These are phyloP conservation scores for Telmatochromis sp. DNA, from an alignment of 2,113 vertebrate species.

Conservation along the genomic window DNA sequence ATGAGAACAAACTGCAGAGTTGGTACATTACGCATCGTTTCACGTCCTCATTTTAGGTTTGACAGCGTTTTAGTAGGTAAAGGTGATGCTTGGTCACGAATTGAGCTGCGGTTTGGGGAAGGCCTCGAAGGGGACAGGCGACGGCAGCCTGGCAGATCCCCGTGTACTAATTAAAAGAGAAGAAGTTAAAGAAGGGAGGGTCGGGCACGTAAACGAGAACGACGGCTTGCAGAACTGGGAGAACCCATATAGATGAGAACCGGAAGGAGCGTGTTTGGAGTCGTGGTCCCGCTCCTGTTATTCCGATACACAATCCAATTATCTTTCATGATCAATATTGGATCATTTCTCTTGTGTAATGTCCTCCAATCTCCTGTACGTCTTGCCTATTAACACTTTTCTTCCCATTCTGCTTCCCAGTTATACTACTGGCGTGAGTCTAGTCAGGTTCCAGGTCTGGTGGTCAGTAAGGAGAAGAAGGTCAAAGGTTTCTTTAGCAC, in stretches of 20 bases:
- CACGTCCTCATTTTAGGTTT: not conserved
- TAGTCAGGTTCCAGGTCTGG: conserved; percentile 84
- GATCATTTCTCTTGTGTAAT: not conserved
- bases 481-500: conserved; percentile 78
- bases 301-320: not conserved
- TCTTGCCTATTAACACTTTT: conserved; percentile 1
- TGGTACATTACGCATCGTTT: not conserved
- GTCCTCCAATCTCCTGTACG: not conserved
- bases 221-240: not conserved
- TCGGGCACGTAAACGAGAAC: not conserved
- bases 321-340: not conserved
- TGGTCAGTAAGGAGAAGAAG: conserved; percentile 83
- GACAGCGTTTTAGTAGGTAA: not conserved
- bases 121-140: not conserved
- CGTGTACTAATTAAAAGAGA: not conserved
- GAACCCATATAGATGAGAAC: not conserved
- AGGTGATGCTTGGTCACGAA: rapidly evolving
- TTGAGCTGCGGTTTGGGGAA: not conserved
- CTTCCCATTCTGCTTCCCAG: conserved; percentile 65
- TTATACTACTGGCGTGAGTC: conserved; percentile 92
- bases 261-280: not conserved
- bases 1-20: not conserved
- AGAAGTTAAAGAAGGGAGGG: not conserved
- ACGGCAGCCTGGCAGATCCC: not conserved
- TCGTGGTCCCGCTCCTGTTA: not conserved